Conservation (phyloP, 2,113 vertebrate genomes). For the Mesitornis unicolor region DNA sequence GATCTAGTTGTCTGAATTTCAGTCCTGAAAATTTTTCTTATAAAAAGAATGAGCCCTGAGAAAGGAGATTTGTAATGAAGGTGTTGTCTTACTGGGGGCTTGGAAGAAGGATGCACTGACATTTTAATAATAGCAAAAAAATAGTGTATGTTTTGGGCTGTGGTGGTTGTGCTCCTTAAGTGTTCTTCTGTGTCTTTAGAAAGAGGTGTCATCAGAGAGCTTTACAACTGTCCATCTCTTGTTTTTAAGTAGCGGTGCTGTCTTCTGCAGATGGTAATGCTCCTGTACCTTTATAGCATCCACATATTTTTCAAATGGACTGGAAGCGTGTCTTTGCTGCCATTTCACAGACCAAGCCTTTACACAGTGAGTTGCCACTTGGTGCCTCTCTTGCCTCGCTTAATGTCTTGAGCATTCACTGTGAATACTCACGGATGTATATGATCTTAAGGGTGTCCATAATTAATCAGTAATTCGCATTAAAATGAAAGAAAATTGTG, state of each 20-base stretch:
- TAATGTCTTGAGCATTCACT: neutral
- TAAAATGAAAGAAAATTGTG: neutral
- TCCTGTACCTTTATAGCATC: neutral
- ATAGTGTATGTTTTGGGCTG: neutral
- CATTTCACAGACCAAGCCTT: neutral
- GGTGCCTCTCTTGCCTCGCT: neutral
- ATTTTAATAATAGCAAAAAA: neutral
- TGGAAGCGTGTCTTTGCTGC: neutral
- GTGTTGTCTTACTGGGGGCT: neutral
- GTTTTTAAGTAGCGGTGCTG: neutral
- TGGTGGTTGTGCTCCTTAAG: neutral
- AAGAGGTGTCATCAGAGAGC: neutral
- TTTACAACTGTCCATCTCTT: neutral
- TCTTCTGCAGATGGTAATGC: neutral
- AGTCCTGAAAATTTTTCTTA: neutral
- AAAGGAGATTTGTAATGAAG: neutral
- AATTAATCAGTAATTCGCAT: neutral
- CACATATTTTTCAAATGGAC: neutral
- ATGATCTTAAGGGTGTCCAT: neutral
- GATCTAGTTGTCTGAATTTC: neutral
- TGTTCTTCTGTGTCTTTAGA: neutral
- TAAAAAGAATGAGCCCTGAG: neutral
- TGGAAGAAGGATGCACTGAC: neutral
- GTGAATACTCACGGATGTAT: accelerated
- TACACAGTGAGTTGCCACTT: neutral